Evolutionary conservation across 2,797 vertebrate species (phyloP).

Genomic region (Thalassophryne amazonica): DNA sequence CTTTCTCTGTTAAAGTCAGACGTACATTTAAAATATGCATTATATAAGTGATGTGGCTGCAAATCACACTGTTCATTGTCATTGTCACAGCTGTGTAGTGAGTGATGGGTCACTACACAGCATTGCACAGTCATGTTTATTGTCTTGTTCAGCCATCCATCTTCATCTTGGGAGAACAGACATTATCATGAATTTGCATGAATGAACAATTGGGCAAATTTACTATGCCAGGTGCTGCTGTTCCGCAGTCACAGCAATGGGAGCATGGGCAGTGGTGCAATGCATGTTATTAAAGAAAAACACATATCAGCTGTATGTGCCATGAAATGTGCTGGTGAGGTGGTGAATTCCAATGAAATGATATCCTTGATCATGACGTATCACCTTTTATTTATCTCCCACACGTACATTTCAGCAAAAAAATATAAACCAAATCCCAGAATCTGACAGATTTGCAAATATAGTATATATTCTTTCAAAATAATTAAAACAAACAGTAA

Average conservation of each 20-base stretch:
- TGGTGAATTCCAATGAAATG: not conserved
- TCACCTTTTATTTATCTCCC: too few relatives aligned
- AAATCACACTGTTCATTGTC: conserved; percentile 24
- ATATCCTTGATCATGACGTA: too few relatives aligned
- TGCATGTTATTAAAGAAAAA: conserved; percentile 1
- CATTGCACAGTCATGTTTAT: conserved; percentile 41
- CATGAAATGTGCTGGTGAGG: not conserved
- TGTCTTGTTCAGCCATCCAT: conserved; percentile 38
- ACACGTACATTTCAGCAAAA: too few relatives aligned
- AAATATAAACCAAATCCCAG: too few relatives aligned
- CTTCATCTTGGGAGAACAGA: conserved; percentile 36
- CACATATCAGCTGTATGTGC: conserved; percentile 14
- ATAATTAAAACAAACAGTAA: too few relatives aligned
- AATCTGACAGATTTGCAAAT: too few relatives aligned
- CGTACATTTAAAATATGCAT: not conserved
- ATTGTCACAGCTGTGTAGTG: conserved; percentile 32
- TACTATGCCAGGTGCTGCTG: conserved; percentile 22
- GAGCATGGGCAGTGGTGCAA: conserved; percentile 21
- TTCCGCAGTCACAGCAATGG: conserved; percentile 10
- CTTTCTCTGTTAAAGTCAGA: too few relatives aligned
- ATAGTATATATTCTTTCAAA: too few relatives aligned
- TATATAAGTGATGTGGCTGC: conserved; percentile 16
- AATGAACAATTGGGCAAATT: conserved; percentile 27
- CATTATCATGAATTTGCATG: conserved; percentile 26
- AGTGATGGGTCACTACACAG: conserved; percentile 43